Base-by-base conservation (phyloP, 2,888 invertebrate genomes). In the Tinea pellionella region DNA sequence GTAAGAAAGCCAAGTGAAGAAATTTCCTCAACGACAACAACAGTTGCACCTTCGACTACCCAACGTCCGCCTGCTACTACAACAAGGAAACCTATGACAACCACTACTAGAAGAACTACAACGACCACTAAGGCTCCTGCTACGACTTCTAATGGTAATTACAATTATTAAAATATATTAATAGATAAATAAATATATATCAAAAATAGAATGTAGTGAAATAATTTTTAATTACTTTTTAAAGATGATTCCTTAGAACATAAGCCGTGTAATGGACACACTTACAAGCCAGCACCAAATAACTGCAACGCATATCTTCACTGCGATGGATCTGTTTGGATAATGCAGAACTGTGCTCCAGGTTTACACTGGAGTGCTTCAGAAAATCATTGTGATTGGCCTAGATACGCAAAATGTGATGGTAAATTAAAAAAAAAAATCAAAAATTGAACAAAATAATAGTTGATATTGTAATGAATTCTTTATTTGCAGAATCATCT, bases 301-400 rank as follows among this genome's bases (percentile, higher is more conserved):
- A 92, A 94, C 69, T 96, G 96, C 69, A 92, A 90, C 65, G 89
- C 92, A 0, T 96, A 94, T 73, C 90, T 92, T 63, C 90, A 93
- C 62, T 96, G 96, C 69, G 90, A 94, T 19, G 89, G 91, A 12
- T 92, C 91, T 1, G 89, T 90, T 61, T 79, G 93, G 71, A 89
- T 84, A 2, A 89, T 89, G 63, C 93, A 94, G 67, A 89, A 89
- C 63, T 96, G 96, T 70, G 92, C 95, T 0, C 92, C 93, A 0
- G 94, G 94, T 8, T 77, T 96, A n/a, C 94, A 95, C 72, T 96
- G 95, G 95, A 95, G 94, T 71, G 80, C 85, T 24, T 72, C 78
- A 0, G 85, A 88, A 60, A 89, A 89, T 59, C 89, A 92, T 61
- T 96, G 96, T 70, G 95, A 96, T 73, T 96, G 95, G 96, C 95